phyloP scores from a whole-genome alignment of 2,113 vertebrate species.

The Isurus oxyrinchus region DNA sequence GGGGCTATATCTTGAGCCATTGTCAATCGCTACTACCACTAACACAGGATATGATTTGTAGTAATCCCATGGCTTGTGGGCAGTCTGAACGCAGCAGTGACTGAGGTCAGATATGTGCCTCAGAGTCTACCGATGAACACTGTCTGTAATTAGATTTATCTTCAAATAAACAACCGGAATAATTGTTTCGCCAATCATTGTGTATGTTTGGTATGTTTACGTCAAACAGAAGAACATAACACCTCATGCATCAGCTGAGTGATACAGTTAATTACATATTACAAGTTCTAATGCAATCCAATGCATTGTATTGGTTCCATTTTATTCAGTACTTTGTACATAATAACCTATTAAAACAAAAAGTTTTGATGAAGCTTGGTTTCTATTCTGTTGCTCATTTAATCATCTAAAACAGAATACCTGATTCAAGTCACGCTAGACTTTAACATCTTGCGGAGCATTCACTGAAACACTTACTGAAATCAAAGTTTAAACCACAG shows the following conservation, averaged over 20 bases:
- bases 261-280: background rate
- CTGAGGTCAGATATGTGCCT: too few relatives aligned
- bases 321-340: background rate
- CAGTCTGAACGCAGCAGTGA: too few relatives aligned
- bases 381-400: background rate
- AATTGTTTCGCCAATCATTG: too few relatives aligned
- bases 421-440: background rate
- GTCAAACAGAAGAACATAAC: too few relatives aligned
- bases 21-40: too few relatives aligned
- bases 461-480: background rate
- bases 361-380: background rate
- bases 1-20: too few relatives aligned
- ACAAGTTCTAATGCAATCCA: background rate
- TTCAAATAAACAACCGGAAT: too few relatives aligned
- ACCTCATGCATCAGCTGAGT: background rate
- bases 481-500: background rate
- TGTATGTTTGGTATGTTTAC: too few relatives aligned
- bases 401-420: background rate
- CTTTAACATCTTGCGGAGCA: background rate
- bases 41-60: too few relatives aligned
- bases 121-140: too few relatives aligned
- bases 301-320: background rate
- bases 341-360: background rate
- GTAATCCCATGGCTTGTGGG: too few relatives aligned
- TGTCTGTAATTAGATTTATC: too few relatives aligned